Conservation (phyloP, 1,140 invertebrate genomes). For the Brachionus asplanchnoidis region DNA sequence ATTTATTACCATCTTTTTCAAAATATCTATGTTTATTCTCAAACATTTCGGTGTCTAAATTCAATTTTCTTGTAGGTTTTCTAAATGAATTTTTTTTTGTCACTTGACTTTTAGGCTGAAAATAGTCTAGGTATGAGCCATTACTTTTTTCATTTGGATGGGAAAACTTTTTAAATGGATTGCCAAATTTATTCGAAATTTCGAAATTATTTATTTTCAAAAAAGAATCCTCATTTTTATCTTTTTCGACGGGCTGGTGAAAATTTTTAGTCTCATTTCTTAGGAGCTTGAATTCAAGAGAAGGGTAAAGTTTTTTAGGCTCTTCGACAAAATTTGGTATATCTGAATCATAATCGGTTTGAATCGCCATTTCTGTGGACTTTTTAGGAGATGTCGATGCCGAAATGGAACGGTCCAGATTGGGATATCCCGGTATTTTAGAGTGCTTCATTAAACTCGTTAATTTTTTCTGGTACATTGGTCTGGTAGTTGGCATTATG, state of each 20-base stretch:
- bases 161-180: neutral
- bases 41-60: neutral
- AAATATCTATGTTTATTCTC: neutral
- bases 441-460: neutral
- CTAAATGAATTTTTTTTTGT: neutral
- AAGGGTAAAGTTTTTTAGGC: neutral
- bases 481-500: neutral
- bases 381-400: neutral
- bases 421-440: neutral
- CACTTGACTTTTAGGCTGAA: neutral
- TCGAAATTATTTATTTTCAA: slow-evolving; percentile 25
- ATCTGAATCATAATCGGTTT: neutral
- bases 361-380: neutral
- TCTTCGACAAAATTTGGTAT: neutral
- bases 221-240: neutral
- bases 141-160: neutral
- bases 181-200: neutral
- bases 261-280: neutral
- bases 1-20: neutral
- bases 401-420: neutral
- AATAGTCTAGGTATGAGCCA: neutral
- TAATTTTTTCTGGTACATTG: neutral
- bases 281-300: neutral
- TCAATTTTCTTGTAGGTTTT: neutral
- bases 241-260: neutral